A percentile compares a stretch with the other conserved stretches of the same genome.
Evolutionary conservation across 2,797 vertebrate genomes (phyloP).

Genomic region (Pangasius larnaudii): DNA sequence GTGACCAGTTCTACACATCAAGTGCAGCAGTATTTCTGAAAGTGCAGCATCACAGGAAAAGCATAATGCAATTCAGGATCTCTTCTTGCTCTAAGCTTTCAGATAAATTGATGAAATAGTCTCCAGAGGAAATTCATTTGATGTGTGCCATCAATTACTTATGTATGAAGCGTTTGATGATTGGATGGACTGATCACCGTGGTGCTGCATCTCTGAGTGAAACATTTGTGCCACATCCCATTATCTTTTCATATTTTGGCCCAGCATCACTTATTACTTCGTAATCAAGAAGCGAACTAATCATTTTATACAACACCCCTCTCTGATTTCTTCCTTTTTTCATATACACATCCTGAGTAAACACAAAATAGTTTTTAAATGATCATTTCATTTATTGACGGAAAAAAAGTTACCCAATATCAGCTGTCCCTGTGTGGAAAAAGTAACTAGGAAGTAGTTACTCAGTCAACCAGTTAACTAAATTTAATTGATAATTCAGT

Average conservation of each 20-base stretch:
- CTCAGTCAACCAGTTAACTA: neutral
- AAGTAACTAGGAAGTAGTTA: neutral
- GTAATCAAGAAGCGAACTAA: neutral
- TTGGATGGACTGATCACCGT: constrained; percentile 21
- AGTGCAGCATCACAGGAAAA: neutral
- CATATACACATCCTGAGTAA: too few relatives aligned
- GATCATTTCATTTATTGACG: neutral
- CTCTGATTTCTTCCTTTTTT: neutral
- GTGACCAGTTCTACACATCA: neutral
- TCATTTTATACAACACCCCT: neutral
- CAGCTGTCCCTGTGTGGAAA: neutral
- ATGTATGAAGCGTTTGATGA: constrained; percentile 30
- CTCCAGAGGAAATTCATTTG: constrained; percentile 21
- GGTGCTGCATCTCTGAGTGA: constrained; percentile 24
- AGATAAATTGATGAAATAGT: constrained; percentile 22
- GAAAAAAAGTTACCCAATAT: neutral
- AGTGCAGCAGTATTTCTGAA: neutral
- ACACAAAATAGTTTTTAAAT: neutral
- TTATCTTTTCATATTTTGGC: neutral
- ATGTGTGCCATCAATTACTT: neutral
- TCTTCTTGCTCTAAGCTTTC: neutral
- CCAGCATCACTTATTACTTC: neutral
- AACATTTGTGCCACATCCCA: neutral
- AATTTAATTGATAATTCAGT: neutral
- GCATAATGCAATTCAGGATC: constrained; percentile 2